These are phyloP conservation scores for Acheta domesticus DNA, from an alignment of 2,888 invertebrate species.

Conservation along the genomic window DNA sequence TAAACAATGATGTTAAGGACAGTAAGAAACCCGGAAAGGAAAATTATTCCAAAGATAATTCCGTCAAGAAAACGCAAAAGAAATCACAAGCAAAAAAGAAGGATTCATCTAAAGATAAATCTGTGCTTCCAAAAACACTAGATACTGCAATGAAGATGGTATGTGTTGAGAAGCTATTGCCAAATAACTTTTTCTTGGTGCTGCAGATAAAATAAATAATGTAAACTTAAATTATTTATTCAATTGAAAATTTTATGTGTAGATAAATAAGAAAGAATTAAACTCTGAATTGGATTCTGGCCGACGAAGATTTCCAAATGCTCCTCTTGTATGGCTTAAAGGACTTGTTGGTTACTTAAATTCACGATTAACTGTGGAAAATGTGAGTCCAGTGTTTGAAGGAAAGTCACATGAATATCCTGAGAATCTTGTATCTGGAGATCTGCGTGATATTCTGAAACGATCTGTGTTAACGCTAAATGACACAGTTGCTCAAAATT, in stretches of 20 bases:
- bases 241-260: conserved; percentile 21
- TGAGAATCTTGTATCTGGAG: conserved; percentile 49
- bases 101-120: conserved; percentile 57
- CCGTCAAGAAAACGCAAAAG: conserved; percentile 45
- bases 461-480: conserved; percentile 59
- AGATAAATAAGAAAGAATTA: conserved; percentile 37
- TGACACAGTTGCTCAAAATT: conserved; percentile 60
- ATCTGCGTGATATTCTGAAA: conserved; percentile 50
- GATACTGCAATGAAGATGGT: conserved; percentile 62
- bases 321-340: conserved; percentile 68
- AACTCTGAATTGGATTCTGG: conserved; percentile 51
- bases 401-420: conserved; percentile 54
- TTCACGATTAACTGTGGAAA: conserved; percentile 55
- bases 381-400: conserved; percentile 52
- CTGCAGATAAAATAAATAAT: conserved; percentile 20
- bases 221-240: conserved; percentile 21
- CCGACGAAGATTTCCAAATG: conserved; percentile 63
- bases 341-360: conserved; percentile 65
- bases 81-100: conserved; percentile 49
- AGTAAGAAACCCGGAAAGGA: conserved; percentile 50
- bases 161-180: conserved; percentile 39
- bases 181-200: not conserved
- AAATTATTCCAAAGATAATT: conserved; percentile 48
- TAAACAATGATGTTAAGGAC: conserved; percentile 60
- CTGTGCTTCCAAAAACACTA: conserved; percentile 61